Base-by-base conservation (phyloP, 2,888 invertebrate genomes). In the Strigamia maritima region DNA sequence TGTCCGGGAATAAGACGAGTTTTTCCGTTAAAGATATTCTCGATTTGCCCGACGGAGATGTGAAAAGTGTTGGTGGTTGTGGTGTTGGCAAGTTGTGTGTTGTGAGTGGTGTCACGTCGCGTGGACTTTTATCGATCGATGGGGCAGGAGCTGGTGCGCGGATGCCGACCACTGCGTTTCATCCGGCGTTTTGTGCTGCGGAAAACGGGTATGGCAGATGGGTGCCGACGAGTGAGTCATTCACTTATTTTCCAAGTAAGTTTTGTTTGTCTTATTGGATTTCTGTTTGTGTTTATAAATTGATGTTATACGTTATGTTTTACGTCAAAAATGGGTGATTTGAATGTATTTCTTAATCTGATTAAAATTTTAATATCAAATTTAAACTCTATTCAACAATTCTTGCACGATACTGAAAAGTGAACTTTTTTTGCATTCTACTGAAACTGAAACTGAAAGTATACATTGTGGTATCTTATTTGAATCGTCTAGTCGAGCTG, bases 11-110 rank as follows among this genome's bases (percentile, higher is more conserved):
- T 83, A 90, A 93, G 0, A 92, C 92, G 65, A 93, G 95, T 81
- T 97, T 97, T 87, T 94, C 94, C 84, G 96, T 97, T 84, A 94
- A 95, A 83, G 96, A 97, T 86, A 96, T 97, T 84, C 89, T 97
- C 84, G 95, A 97, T 83, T 89, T 97, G 83, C 95, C 95, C 84
- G 93, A 93, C 82, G 89, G 89, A 44, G 83, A 60, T 82, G 82
- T 80, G 81, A 81, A 75, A 81, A 16, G 40, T 82, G 82, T 28
- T 35, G 44, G 44, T 31, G 24, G 70, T 10, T 82, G 35, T 35
- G 35, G 35, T 35, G 35, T n/a, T n/a, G n/a, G n/a, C n/a, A 49
- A 16, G 16, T 2, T 74, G 4, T 74, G 26, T 2, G 22, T 24
- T n/a, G 26, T 12, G 75, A 28, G 14, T 4, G 10, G 26, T 6